Conservation (phyloP, 2,797 vertebrate genomes). For the Petrocephalus schoutedeni region DNA sequence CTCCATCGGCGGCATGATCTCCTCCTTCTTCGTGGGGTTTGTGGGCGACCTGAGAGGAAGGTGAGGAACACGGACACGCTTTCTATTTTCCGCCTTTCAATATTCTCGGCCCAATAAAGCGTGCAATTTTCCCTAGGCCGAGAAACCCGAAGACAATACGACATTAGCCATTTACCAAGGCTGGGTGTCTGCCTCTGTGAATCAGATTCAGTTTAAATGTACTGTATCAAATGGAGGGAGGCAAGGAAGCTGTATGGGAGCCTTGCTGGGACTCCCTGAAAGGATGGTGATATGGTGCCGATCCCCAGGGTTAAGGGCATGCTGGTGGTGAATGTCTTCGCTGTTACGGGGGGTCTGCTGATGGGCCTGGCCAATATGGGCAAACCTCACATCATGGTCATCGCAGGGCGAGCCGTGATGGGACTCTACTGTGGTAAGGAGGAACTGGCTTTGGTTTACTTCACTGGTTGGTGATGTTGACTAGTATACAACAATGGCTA, state of each 20-base stretch:
- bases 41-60: slow-evolving; percentile 80
- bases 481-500: background rate
- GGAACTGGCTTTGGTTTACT: background rate
- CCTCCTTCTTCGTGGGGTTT: slow-evolving; percentile 89
- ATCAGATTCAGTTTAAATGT: background rate
- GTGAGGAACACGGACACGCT: slow-evolving; percentile 49
- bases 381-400: slow-evolving; percentile 82
- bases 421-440: slow-evolving; percentile 89
- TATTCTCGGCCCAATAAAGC: background rate
- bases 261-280: background rate
- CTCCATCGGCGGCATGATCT: slow-evolving; percentile 81
- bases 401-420: slow-evolving; percentile 78
- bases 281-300: background rate
- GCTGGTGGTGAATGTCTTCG: slow-evolving; percentile 77
- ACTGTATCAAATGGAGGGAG: background rate
- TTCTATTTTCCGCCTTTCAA: background rate
- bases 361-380: slow-evolving; percentile 81
- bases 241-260: background rate
- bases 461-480: background rate
- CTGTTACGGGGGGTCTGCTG: slow-evolving; percentile 77
- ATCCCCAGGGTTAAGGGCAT: slow-evolving; percentile 80
- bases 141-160: background rate
- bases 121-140: background rate
- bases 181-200: background rate
- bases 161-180: background rate